phyloP scores from a whole-genome alignment of 2,113 vertebrate genomes.

The Elephas maximus region DNA sequence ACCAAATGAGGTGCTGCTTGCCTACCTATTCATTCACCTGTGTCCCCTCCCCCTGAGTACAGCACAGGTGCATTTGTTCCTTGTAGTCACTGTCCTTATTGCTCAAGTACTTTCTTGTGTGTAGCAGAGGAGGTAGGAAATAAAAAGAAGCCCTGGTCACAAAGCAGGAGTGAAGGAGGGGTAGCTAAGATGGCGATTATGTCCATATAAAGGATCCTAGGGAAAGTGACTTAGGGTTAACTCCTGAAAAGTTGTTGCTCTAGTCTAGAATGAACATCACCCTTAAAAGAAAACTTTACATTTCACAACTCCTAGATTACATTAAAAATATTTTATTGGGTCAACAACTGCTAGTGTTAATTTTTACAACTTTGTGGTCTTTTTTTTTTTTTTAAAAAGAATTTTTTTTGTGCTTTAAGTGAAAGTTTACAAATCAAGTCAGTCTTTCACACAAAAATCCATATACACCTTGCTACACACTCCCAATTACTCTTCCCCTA shows the following conservation, averaged over 20 bases:
- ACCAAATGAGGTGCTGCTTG: background rate
- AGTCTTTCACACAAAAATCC: too few species aligned
- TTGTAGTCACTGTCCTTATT: background rate
- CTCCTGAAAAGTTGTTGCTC: background rate
- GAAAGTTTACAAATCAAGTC: too few species aligned
- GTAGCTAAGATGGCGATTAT: background rate
- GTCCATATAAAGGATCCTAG: background rate
- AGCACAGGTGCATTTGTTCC: background rate
- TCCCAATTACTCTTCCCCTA: too few species aligned
- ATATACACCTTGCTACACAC: too few species aligned
- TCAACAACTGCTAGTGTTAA: background rate
- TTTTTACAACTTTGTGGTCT: background rate
- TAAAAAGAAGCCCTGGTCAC: background rate
- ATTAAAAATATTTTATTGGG: conserved; percentile 2
- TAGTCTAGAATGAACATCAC: background rate
- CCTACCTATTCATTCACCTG: background rate
- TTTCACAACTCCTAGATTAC: conserved; percentile 4
- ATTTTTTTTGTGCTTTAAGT: too few species aligned
- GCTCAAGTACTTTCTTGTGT: background rate
- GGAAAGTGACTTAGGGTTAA: background rate
- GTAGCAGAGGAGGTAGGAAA: background rate
- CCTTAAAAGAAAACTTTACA: background rate
- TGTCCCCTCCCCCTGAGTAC: background rate
- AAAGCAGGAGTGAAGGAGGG: background rate
- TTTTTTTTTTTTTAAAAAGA: too few species aligned